Evolutionary conservation across 23 tunicate genomes (phyloP).

Genomic region (Ciona savignyi): DNA sequence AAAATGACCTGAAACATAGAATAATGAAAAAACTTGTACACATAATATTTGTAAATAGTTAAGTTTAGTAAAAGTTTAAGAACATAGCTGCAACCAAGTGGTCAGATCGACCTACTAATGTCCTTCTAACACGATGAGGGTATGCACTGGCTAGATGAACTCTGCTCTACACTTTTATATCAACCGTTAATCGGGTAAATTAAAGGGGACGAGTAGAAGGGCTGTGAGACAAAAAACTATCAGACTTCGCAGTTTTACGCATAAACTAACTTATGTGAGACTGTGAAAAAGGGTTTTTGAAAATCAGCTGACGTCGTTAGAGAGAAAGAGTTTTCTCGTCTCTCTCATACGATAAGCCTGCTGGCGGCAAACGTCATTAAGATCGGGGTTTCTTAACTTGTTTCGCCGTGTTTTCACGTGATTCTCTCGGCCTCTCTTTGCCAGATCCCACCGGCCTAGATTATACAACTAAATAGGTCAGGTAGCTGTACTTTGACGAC

Average conservation of each 20-base stretch:
- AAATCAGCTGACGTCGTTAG: neutral
- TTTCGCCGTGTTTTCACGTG: neutral
- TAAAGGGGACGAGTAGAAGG: neutral
- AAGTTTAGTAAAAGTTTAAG: too few relatives aligned
- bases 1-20: too few relatives aligned
- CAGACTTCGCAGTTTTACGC: neutral
- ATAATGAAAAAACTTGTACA: too few relatives aligned
- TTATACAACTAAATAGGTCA: neutral
- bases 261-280: neutral
- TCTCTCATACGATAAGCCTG: neutral
- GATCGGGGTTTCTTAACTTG: neutral
- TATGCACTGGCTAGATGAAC: too few relatives aligned
- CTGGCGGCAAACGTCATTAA: neutral
- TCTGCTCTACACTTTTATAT: neutral
- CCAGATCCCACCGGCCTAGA: neutral
- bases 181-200: neutral
- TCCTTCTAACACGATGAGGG: too few relatives aligned
- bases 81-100: too few relatives aligned
- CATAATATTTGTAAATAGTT: too few relatives aligned
- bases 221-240: neutral
- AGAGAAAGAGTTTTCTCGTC: neutral
- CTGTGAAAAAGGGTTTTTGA: neutral
- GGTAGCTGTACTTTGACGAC: neutral
- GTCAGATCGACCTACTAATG: too few relatives aligned
- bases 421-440: neutral